A percentile compares a stretch with the other conserved stretches of the same genome.
Conservation (phyloP, 2,888 invertebrate genomes). For the Anthrax anthrax region DNA sequence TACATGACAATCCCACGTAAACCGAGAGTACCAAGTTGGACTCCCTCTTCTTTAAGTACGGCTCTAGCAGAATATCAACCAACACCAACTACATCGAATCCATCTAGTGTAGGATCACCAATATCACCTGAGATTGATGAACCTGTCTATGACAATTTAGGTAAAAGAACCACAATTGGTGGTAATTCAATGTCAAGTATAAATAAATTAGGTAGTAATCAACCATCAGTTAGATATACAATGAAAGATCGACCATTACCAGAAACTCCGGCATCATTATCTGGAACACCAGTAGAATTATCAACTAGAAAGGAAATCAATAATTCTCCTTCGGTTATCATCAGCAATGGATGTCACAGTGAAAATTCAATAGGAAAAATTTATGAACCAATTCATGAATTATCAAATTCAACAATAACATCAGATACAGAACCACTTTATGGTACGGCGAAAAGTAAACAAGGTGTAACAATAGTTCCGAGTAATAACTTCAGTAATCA, state of each 20-base stretch:
- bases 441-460: slow-evolving; percentile 22
- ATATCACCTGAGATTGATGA: slow-evolving; percentile 38
- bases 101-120: slow-evolving; percentile 20
- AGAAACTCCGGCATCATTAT: slow-evolving; percentile 39
- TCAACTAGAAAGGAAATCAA: slow-evolving; percentile 16
- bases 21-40: slow-evolving; percentile 72
- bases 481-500: slow-evolving; percentile 8
- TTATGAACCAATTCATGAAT: slow-evolving; percentile 32
- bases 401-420: slow-evolving; percentile 20
- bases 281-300: slow-evolving; percentile 20
- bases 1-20: slow-evolving; percentile 77
- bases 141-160: slow-evolving; percentile 76
- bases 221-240: slow-evolving; percentile 37
- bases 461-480: slow-evolving; percentile 26
- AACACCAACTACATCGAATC: slow-evolving; percentile 29
- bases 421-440: slow-evolving; percentile 31
- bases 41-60: slow-evolving; percentile 43
- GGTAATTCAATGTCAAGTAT: slow-evolving; percentile 69
- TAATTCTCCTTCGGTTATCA: not conserved
- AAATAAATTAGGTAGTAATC: slow-evolving; percentile 49
- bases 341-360: slow-evolving; percentile 27
- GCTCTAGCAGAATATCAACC: slow-evolving; percentile 35
- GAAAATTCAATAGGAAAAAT: slow-evolving; percentile 27
- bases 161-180: slow-evolving; percentile 68
- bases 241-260: slow-evolving; percentile 52